Evolutionary conservation across 2,888 invertebrate genomes (phyloP).

Genomic region (Escarpia spicata): DNA sequence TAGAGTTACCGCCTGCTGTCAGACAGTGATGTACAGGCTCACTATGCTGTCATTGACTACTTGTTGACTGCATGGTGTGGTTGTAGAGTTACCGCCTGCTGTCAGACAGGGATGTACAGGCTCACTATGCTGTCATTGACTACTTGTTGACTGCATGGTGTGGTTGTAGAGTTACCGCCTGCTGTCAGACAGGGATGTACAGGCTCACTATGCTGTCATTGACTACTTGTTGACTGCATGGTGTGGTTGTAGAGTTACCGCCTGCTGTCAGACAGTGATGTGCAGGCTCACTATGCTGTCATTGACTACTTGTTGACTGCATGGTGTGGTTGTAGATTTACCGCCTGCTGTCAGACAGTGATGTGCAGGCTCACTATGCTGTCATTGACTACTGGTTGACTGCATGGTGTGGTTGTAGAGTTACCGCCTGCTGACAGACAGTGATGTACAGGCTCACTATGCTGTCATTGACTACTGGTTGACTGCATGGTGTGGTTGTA

Average conservation of each 20-base stretch:
- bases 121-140: conserved; percentile 67
- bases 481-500: conserved; percentile 32
- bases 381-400: no score
- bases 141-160: no score
- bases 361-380: conserved; percentile 77
- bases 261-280: conserved; percentile 83
- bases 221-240: no score
- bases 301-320: no score
- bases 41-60: conserved; percentile 61
- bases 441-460: conserved; percentile 80
- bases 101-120: conserved; percentile 83
- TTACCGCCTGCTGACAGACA: conserved; percentile 77
- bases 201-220: conserved; percentile 70
- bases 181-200: conserved; percentile 84
- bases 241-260: conserved; percentile 60
- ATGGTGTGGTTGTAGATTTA: conserved; percentile 43
- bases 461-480: conserved; percentile 29
- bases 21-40: conserved; percentile 83
- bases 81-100: conserved; percentile 70
- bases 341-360: conserved; percentile 80
- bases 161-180: conserved; percentile 67
- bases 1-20: conserved; percentile 73
- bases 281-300: conserved; percentile 73
- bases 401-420: conserved; percentile 40
- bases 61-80: no score